Evolutionary conservation across 2,888 invertebrate species (phyloP).

Genomic region (Hypolimnas misippus): DNA sequence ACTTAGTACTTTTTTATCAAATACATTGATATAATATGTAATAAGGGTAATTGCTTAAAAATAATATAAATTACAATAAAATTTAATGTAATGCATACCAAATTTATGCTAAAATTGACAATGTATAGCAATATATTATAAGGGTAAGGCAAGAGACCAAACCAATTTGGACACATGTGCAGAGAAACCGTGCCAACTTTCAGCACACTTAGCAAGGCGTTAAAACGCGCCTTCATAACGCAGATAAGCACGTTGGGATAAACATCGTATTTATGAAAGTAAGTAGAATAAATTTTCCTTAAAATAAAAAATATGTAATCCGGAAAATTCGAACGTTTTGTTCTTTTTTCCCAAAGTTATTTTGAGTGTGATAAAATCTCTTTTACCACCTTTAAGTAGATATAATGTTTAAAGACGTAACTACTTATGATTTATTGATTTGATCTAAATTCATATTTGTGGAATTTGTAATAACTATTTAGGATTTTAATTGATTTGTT

Average conservation of each 20-base stretch:
- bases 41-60: too few relatives aligned
- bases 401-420: too few relatives aligned
- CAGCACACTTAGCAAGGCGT: constrained; percentile 60
- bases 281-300: neutral
- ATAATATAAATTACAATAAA: too few relatives aligned
- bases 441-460: too few relatives aligned
- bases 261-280: constrained; percentile 20
- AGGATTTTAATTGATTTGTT: too few relatives aligned
- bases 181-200: constrained; percentile 61
- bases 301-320: neutral
- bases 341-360: neutral
- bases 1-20: too few relatives aligned
- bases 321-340: neutral
- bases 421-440: too few relatives aligned
- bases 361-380: neutral
- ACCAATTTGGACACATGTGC: constrained; percentile 63
- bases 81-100: too few relatives aligned
- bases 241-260: constrained; percentile 36
- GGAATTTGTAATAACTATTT: too few relatives aligned
- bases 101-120: neutral
- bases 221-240: constrained; percentile 59
- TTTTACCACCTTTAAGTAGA: neutral
- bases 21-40: too few relatives aligned
- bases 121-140: neutral
- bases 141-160: constrained; percentile 15